A percentile compares a stretch with the other conserved stretches of the same genome.
Conservation (phyloP, 2,888 invertebrate genomes). For the Rotaria sp. region DNA sequence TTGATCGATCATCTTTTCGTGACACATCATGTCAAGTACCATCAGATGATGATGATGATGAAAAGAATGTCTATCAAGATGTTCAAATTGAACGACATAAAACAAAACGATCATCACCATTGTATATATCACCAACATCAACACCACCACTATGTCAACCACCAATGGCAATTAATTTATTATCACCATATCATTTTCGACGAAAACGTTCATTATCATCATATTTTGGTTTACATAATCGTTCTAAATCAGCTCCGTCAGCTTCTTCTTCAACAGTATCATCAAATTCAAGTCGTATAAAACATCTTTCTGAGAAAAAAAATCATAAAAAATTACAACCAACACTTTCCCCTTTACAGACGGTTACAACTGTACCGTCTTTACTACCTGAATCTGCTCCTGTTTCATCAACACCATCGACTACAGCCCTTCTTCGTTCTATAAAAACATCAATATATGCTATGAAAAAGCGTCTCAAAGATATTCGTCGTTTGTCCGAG, state of each 20-base stretch:
- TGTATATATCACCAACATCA: neutral
- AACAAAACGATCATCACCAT: neutral
- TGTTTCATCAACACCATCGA: neutral
- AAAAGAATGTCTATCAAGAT: neutral
- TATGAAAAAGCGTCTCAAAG: constrained; percentile 26
- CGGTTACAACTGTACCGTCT: neutral
- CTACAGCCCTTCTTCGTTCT: neutral
- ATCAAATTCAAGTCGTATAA: neutral
- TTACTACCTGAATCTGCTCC: neutral
- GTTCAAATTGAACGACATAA: neutral
- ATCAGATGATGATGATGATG: neutral
- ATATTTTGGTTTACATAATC: neutral
- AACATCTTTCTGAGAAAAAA: neutral
- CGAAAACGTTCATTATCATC: neutral
- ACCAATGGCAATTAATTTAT: neutral
- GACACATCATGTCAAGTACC: constrained; percentile 22
- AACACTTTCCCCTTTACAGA: neutral
- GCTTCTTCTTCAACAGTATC: neutral
- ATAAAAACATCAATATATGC: constrained; percentile 28
- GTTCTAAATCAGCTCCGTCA: constrained; percentile 20
- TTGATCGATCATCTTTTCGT: neutral
- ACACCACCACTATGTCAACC: constrained; percentile 1
- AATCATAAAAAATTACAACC: neutral
- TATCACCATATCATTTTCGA: neutral
- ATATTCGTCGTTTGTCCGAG: constrained; percentile 23